Percentiles rank a stretch among this genome's conserved stretches.
These are phyloP conservation scores for Setipinna tenuifilis DNA, from an alignment of 2,797 vertebrate genomes.

Conservation along the genomic window DNA sequence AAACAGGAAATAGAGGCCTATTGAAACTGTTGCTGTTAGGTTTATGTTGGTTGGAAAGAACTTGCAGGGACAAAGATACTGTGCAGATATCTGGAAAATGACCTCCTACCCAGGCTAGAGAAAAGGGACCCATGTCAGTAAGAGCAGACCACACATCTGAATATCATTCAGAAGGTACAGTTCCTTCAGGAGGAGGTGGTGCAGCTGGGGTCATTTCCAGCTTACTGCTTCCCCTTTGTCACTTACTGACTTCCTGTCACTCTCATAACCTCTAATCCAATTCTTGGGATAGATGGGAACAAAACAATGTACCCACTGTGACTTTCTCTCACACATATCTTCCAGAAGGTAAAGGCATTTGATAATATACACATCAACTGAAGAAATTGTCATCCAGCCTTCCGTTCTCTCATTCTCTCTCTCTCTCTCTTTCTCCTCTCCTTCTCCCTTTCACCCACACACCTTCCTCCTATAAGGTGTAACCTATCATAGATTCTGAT, in stretches of 20 bases:
- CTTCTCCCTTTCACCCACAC: neutral
- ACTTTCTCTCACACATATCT: neutral
- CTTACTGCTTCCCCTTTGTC: neutral
- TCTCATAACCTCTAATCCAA: neutral
- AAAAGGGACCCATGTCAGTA: too few species aligned
- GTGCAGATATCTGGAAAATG: too few species aligned
- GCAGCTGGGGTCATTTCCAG: too few species aligned
- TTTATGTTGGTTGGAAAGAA: too few species aligned
- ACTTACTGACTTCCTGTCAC: neutral
- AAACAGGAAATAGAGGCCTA: too few species aligned
- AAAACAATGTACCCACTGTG: neutral
- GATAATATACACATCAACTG: neutral
- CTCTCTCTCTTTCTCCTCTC: neutral
- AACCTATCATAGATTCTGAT: neutral
- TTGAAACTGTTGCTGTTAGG: too few species aligned
- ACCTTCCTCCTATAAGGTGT: neutral
- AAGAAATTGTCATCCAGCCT: neutral
- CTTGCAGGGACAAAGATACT: too few species aligned
- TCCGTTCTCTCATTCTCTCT: neutral
- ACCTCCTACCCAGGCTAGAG: too few species aligned
- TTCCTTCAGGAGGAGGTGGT: too few species aligned
- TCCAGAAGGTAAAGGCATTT: neutral
- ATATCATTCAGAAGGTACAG: too few species aligned
- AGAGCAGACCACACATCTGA: too few species aligned
- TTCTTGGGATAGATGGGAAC: neutral